Evolutionary conservation across 2,113 vertebrate species (phyloP).

Genomic region (Mixornis gularis): DNA sequence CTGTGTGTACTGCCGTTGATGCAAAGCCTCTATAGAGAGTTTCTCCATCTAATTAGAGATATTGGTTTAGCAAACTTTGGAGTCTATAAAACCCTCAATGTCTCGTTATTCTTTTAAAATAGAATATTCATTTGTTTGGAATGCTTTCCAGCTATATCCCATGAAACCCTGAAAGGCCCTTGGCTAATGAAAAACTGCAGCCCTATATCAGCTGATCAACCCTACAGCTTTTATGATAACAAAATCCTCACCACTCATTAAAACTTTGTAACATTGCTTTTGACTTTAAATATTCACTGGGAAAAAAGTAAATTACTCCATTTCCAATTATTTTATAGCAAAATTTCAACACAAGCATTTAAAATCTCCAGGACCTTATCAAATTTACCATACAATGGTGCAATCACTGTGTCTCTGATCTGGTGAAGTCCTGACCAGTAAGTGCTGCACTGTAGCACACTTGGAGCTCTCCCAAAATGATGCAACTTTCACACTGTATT

Average conservation of each 20-base stretch:
- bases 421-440: not conserved
- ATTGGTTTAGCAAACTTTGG: constrained; percentile 50
- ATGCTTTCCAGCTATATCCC: constrained; percentile 37
- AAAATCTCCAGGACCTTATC: not conserved
- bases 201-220: constrained; percentile 4
- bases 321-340: not conserved
- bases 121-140: constrained; percentile 59
- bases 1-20: not conserved
- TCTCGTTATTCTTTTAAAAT: constrained; percentile 60
- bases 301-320: not conserved
- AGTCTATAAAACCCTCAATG: constrained; percentile 10
- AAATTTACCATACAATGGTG: not conserved
- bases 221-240: constrained; percentile 2
- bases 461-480: not conserved
- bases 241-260: constrained; percentile 12
- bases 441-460: not conserved
- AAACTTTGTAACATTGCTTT: not conserved
- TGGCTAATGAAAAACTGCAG: constrained; percentile 31
- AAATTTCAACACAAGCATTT: not conserved
- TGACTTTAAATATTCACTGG: not conserved
- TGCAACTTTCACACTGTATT: not conserved
- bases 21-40: constrained; percentile 11
- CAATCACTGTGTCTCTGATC: not conserved
- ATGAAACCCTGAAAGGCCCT: constrained; percentile 20
- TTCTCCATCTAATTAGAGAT: constrained; percentile 43